Conservation (phyloP, 2,797 vertebrate genomes). For the Parauchenoglanis ngamensis region DNA sequence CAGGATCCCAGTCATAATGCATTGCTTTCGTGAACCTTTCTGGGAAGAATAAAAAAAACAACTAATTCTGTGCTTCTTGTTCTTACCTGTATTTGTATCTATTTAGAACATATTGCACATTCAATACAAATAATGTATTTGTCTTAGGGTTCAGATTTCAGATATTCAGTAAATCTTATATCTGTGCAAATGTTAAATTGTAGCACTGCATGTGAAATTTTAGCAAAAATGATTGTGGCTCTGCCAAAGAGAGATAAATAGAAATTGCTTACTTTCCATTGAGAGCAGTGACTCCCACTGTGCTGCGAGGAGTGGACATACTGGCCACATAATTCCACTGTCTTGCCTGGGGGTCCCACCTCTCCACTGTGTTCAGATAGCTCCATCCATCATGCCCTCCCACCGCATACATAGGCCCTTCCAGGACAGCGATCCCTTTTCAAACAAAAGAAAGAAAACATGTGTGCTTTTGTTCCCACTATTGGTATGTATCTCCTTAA, state of each 20-base stretch:
- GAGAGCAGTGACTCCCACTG: conserved; percentile 91
- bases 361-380: conserved; percentile 96
- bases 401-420: conserved; percentile 98
- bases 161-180: not conserved
- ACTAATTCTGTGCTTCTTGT: not conserved
- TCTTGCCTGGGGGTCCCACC: conserved; percentile 94
- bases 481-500: conserved; percentile 29
- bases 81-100: not conserved
- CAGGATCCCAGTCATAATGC: not conserved
- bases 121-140: not conserved
- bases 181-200: not conserved
- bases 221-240: not conserved
- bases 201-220: not conserved
- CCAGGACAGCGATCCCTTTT: conserved; percentile 90
- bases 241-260: conserved; percentile 6
- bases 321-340: conserved; percentile 99
- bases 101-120: not conserved
- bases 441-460: conserved; percentile 16
- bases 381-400: conserved; percentile 98
- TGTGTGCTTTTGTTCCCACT: not conserved
- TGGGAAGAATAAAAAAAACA: not conserved
- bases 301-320: conserved; percentile 96
- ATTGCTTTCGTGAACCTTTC: not conserved
- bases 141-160: not conserved
- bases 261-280: conserved; percentile 89